Evolutionary conservation across 2,113 vertebrate genomes (phyloP).

Genomic region (Rissa tridactyla): DNA sequence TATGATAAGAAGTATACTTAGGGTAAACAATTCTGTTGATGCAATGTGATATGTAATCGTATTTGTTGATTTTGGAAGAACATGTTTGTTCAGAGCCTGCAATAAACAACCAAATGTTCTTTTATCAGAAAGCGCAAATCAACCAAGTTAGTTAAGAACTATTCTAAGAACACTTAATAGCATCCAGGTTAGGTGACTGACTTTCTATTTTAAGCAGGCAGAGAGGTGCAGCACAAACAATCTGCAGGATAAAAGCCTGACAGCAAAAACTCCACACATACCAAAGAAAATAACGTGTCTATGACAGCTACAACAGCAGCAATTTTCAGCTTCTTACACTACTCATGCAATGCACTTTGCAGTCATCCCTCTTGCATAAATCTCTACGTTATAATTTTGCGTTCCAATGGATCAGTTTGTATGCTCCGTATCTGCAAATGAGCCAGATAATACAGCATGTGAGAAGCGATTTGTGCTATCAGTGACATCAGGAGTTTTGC

Average conservation of each 20-base stretch:
- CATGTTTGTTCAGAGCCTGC: slow-evolving; percentile 31
- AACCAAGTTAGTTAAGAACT: slow-evolving; percentile 63
- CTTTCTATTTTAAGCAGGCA: slow-evolving; percentile 61
- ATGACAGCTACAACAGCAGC: slow-evolving; percentile 76
- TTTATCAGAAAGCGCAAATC: slow-evolving; percentile 58
- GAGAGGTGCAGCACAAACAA: slow-evolving; percentile 55
- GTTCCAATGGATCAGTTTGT: slow-evolving; percentile 62
- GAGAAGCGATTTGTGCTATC: slow-evolving; percentile 74
- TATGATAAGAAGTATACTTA: neutral
- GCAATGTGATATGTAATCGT: neutral
- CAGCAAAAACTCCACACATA: slow-evolving; percentile 68
- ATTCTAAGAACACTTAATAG: slow-evolving; percentile 66
- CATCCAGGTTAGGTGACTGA: slow-evolving; percentile 28
- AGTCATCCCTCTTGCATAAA: slow-evolving; percentile 73
- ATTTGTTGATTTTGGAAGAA: neutral
- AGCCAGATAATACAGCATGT: slow-evolving; percentile 66
- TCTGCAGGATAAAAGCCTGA: slow-evolving; percentile 65
- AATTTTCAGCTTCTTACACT: slow-evolving; percentile 72
- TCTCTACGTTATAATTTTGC: slow-evolving; percentile 68
- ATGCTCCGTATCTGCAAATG: slow-evolving; percentile 69
- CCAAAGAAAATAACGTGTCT: slow-evolving; percentile 62
- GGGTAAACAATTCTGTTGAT: neutral
- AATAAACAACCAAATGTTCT: slow-evolving; percentile 52
- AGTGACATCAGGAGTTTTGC: slow-evolving; percentile 75
- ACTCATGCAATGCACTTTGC: slow-evolving; percentile 53